Conservation (phyloP, 2,113 vertebrate species). For the Ancistrus triradiatus region DNA sequence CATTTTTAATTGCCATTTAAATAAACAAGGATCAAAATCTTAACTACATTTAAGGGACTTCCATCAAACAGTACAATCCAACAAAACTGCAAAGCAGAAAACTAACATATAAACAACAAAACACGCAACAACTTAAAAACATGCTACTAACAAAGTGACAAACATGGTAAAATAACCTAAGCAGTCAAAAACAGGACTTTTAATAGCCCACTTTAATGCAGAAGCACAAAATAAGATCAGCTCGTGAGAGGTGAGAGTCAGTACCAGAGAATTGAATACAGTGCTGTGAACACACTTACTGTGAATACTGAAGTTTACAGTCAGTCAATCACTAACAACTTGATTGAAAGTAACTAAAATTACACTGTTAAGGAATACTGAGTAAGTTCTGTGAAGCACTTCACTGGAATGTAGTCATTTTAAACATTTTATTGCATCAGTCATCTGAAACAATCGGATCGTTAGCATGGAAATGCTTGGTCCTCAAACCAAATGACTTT, state of each 20-base stretch:
- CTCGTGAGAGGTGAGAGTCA: not conserved
- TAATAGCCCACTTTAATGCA: constrained; percentile 26
- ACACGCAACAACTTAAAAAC: constrained; percentile 8
- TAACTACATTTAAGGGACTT: constrained; percentile 32
- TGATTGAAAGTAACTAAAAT: not conserved
- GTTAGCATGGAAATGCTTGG: not conserved
- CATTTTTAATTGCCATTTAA: constrained; percentile 37
- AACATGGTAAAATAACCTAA: constrained; percentile 3
- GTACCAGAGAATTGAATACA: constrained; percentile 19
- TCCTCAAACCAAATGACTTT: too few relatives aligned
- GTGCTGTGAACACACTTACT: constrained; percentile 17
- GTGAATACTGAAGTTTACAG: constrained; percentile 8
- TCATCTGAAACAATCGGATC: not conserved
- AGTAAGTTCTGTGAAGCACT: constrained; percentile 5
- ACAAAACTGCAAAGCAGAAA: constrained; percentile 21
- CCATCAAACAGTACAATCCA: constrained; percentile 28
- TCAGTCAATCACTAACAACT: constrained; percentile 19
- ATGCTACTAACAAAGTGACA: not conserved
- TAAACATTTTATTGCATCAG: too few relatives aligned
- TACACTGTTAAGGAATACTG: constrained; percentile 12
- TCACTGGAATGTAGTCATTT: not conserved
- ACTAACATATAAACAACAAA: constrained; percentile 18
- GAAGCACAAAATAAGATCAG: constrained; percentile 23
- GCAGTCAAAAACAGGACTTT: constrained; percentile 13
- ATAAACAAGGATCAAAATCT: constrained; percentile 13